Base-by-base conservation (phyloP, 2,888 invertebrate genomes). In the Globia sparganii region DNA sequence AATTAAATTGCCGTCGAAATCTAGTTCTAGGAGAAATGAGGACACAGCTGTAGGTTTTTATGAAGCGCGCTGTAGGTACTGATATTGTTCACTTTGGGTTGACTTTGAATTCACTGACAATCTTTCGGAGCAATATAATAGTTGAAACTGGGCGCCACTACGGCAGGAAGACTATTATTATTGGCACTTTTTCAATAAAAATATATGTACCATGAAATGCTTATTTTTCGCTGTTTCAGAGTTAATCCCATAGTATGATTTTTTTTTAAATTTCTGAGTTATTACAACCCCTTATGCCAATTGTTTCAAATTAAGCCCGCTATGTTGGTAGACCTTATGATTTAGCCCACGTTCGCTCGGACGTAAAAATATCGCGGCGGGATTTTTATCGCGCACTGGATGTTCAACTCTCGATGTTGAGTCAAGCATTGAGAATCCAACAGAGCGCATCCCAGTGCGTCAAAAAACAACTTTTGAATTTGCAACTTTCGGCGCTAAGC, bases 11-110 rank as follows among this genome's bases (percentile, higher is more conserved):
- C 11, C 15, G 2, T 34, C 11, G 9, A 67, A 67, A 53, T 53
- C 4, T 34, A 59, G 11, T 34, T 77, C n/a, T n/a, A 25, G 3
- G 8, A 62, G 40, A 78, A 77, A 61, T 67, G n/a, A 78, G 28
- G 21, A 18, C 0, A 18, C 4, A 11, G 18, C 15, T 53, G 61
- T 28, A 53, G 3, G 25, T 59, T 25, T 43, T 71, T 28, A 5
- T 11, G 2, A 46, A 61, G 28, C 34, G 13, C 18, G 43, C 9
- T 43, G 2, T 40, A 49, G 18, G 4, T 28, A 13, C 9, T 49
- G 4, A 18, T 11, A 53, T 25, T 31, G 31, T 40, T 40, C 40
- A 65, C 28, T 40, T 65, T n/a, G n/a, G 5, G 21, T 34, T 40
- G 21, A 40, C 9, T 37, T 64, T 65, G 34, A 37, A 49, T 28